Evolutionary conservation across 2,113 vertebrate genomes (phyloP), one percentile per base, ranked within the genome.

Genomic region (Sturnus vulgaris): DNA sequence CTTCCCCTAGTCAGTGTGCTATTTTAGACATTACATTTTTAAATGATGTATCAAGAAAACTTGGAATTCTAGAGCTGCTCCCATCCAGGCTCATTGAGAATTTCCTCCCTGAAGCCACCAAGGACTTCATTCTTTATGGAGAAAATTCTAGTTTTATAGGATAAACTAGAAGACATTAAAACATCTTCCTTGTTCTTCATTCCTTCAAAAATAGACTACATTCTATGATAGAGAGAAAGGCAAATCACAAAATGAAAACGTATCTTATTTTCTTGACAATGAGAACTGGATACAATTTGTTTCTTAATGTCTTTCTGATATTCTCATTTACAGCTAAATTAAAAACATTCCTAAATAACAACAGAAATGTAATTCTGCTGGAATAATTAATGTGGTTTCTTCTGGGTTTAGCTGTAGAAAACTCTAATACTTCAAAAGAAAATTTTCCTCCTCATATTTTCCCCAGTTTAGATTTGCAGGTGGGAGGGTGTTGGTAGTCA

Each of bases 401-500:
- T 16, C 21, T 69, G 15, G 14, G 17, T 78, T 73, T 30, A 56
- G 10, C 39, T 46, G 9, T 15, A 90, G 10, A 76, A 53, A 78
- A 25, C 5, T 40, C 11, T 30, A 52, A 31, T 49, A 16, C 2
- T 55, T 64, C 25, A 56, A 78, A 88, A 40, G 6, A 37, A 4
- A 31, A 7, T 60, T 69, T 85, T 65, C 44, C 10, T 61, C 11
- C 56, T 60, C 59, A 83, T 37, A 47, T 71, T 86, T 84, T 77
- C 12, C 15, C 24, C 21, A 66, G 1, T 44, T 39, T 42, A 66
- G 5, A 11, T 3, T 5, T 18, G 3, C 4, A 39, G 12, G 6
- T 10, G 16, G 8, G 5, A 47, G 3, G 6, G 4, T 73, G n/a
- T 9, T 69, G 4, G 18, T 9, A 28, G 7, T 16, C 2, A 2